These are phyloP conservation scores for Acleris laterana DNA, from an alignment of 2,888 invertebrate species.

Conservation along the genomic window DNA sequence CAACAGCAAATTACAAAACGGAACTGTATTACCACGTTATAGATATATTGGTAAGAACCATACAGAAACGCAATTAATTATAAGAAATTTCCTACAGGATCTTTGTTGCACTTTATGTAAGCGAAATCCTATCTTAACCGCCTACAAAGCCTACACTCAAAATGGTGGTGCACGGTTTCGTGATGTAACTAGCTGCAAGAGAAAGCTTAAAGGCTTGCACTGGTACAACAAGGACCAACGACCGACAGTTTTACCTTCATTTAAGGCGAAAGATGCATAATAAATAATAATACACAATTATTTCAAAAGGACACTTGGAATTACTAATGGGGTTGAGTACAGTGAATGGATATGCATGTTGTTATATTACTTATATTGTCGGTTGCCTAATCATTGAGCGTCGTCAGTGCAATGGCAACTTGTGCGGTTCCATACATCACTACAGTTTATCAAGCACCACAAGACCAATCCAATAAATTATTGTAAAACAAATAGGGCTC, in stretches of 20 bases:
- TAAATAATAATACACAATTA: background rate
- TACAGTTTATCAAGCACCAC: no score
- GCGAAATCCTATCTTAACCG: no score
- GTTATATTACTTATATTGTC: background rate
- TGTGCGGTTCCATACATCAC: no score
- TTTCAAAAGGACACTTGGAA: background rate
- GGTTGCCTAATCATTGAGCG: background rate
- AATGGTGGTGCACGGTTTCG: conserved; percentile 7
- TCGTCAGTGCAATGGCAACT: no score
- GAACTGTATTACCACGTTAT: no score
- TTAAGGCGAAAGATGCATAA: conserved; percentile 17
- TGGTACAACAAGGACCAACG: conserved; percentile 24
- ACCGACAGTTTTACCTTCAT: conserved; percentile 12
- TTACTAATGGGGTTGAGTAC: conserved; percentile 4
- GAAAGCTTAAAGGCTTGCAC: conserved; percentile 25
- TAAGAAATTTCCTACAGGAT: no score
- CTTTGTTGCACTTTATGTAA: no score
- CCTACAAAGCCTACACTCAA: background rate
- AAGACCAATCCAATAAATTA: no score
- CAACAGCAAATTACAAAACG: no score
- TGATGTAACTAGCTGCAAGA: conserved; percentile 32
- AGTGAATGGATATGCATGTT: background rate
- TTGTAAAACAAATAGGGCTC: no score
- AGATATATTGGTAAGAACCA: no score
- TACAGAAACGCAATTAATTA: no score